These are phyloP conservation scores for Drosophila lini DNA, from an alignment of 1,140 invertebrate species.

Conservation along the genomic window DNA sequence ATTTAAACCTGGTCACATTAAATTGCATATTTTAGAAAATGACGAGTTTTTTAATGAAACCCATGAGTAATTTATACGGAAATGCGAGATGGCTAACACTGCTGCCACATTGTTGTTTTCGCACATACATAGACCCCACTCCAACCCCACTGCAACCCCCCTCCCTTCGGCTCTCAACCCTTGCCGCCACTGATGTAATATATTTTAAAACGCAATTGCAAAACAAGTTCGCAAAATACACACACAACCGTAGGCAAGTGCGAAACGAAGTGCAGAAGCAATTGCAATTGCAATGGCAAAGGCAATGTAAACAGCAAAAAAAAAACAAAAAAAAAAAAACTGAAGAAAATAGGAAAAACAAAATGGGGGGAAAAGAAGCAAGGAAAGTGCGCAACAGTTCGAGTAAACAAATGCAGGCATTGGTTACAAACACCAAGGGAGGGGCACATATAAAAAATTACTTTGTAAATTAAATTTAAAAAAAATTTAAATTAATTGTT, in stretches of 20 bases:
- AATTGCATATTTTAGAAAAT: not conserved
- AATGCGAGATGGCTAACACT: conserved; percentile 55
- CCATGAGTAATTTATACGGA: conserved; percentile 64
- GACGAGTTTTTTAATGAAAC: conserved; percentile 19
- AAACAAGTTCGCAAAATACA: conserved; percentile 58
- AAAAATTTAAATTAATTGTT: too few species aligned
- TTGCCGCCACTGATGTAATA: conserved; percentile 59
- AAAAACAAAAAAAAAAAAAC: conserved; percentile 10
- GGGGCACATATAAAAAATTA: not conserved
- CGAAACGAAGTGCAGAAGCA: conserved; percentile 46
- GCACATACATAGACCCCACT: not conserved
- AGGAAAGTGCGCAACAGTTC: conserved; percentile 40
- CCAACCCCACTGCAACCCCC: too few species aligned
- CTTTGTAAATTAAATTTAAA: too few species aligned
- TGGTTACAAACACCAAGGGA: conserved; percentile 1
- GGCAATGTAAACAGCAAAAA: conserved; percentile 31
- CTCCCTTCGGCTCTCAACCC: not conserved
- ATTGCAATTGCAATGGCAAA: conserved; percentile 37
- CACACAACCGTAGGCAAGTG: conserved; percentile 17
- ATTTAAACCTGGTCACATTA: not conserved
- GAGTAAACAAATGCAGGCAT: conserved; percentile 23
- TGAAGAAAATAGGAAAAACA: conserved; percentile 26
- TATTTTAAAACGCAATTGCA: conserved; percentile 78
- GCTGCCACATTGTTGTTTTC: conserved; percentile 43
- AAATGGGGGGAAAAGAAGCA: not conserved